A percentile compares a stretch with the other conserved stretches of the same genome.
Conservation (phyloP, 2,888 invertebrate species). For the Iselma pallidipennis region DNA sequence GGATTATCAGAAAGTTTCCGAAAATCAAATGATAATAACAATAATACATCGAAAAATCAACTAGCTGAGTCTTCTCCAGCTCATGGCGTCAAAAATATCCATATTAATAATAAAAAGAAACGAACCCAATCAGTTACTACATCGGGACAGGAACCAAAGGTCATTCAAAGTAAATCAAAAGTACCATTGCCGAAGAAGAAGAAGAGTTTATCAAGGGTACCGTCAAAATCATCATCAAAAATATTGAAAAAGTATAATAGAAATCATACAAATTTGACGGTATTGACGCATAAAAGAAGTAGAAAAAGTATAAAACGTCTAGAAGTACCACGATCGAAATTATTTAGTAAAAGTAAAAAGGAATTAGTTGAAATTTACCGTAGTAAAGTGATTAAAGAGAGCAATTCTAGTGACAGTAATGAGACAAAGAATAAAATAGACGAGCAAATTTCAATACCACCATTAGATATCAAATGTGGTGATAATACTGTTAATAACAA, state of each 20-base stretch:
- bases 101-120: too few relatives aligned
- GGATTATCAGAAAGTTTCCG: neutral
- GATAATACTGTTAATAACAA: conserved; percentile 4
- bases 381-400: conserved; percentile 48
- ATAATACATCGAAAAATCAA: neutral
- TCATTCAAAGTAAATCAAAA: too few relatives aligned
- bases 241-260: neutral
- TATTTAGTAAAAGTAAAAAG: neutral
- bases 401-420: conserved; percentile 48
- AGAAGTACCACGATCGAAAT: neutral
- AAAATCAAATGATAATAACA: neutral
- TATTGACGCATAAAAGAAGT: neutral
- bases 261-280: neutral
- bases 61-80: neutral
- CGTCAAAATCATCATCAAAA: too few relatives aligned
- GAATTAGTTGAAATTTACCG: conserved; percentile 53
- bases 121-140: too few relatives aligned
- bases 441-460: conserved; percentile 20
- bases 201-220: too few relatives aligned
- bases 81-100: neutral
- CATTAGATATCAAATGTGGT: conserved; percentile 21
- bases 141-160: too few relatives aligned
- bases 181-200: too few relatives aligned
- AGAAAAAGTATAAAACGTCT: neutral
- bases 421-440: conserved; percentile 24